Evolutionary conservation across 1,140 invertebrate genomes (phyloP).

Genomic region (Tyrophagus putrescentiae): DNA sequence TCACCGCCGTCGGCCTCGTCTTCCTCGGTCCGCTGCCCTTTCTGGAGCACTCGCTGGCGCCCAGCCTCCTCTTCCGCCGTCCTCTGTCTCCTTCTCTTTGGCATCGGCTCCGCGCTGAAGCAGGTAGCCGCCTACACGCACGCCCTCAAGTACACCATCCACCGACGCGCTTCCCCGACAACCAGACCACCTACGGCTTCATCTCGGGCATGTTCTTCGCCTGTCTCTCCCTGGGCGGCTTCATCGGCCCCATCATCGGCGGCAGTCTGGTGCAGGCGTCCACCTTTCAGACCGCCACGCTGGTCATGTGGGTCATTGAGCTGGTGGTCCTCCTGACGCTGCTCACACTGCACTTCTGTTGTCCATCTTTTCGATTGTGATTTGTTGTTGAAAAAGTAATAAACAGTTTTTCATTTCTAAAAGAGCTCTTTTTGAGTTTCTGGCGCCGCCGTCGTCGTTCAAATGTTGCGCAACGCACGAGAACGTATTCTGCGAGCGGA

Average conservation of each 20-base stretch:
- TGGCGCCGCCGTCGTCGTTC: no score
- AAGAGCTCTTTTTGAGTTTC: no score
- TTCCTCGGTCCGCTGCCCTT: conserved; percentile 27
- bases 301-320: conserved; percentile 25
- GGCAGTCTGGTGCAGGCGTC: conserved; percentile 25
- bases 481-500: no score
- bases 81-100: conserved; percentile 22
- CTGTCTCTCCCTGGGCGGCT: conserved; percentile 22
- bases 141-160: conserved; percentile 21
- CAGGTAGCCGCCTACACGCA: conserved; percentile 24
- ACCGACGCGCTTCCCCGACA: background rate
- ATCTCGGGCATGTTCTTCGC: conserved; percentile 18
- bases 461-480: no score
- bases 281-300: conserved; percentile 23
- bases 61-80: conserved; percentile 15
- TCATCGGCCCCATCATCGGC: conserved; percentile 28
- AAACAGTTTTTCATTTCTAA: no score
- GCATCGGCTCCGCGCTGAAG: conserved; percentile 23
- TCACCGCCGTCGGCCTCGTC: conserved; percentile 21
- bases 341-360: background rate
- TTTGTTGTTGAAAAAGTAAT: no score
- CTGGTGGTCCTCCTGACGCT: conserved; percentile 18
- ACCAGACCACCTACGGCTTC: conserved; percentile 18
- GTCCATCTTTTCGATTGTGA: background rate
- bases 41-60: background rate